Evolutionary conservation across 2,113 vertebrate species (phyloP).

Genomic region (Probosciger aterrimus): DNA sequence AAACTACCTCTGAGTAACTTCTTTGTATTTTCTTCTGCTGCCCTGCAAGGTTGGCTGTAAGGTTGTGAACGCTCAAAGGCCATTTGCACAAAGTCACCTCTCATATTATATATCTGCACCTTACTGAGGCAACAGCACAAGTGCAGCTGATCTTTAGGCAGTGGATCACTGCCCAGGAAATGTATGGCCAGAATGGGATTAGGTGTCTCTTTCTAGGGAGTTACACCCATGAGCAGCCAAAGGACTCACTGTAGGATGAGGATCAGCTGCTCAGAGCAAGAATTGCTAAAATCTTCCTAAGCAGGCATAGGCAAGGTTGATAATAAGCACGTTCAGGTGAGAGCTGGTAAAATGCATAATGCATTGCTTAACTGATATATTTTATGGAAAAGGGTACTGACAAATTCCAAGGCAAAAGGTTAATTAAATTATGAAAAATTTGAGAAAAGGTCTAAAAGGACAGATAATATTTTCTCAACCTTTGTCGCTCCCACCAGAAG

Average conservation of each 20-base stretch:
- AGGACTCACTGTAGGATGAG: accelerated
- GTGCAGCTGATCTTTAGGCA: background rate
- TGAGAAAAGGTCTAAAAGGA: background rate
- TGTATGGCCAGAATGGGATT: accelerated
- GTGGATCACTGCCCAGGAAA: background rate
- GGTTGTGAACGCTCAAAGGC: background rate
- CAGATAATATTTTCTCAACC: background rate
- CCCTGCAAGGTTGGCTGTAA: background rate
- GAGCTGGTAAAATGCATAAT: background rate
- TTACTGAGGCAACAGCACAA: background rate
- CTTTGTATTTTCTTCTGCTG: background rate
- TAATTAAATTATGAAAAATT: conserved; percentile 8
- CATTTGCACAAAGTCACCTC: background rate
- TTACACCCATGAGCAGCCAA: background rate
- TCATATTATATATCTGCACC: background rate
- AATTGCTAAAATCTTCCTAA: background rate
- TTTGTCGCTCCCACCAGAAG: background rate
- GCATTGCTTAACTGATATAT: background rate
- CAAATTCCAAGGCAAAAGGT: background rate
- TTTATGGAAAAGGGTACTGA: background rate
- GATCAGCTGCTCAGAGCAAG: background rate
- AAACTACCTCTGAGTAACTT: background rate
- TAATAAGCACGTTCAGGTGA: background rate
- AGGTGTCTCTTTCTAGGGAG: background rate
- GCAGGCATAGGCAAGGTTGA: background rate